phyloP scores from a whole-genome alignment of 2,797 vertebrate species.

The Pseudochromis fuscus region DNA sequence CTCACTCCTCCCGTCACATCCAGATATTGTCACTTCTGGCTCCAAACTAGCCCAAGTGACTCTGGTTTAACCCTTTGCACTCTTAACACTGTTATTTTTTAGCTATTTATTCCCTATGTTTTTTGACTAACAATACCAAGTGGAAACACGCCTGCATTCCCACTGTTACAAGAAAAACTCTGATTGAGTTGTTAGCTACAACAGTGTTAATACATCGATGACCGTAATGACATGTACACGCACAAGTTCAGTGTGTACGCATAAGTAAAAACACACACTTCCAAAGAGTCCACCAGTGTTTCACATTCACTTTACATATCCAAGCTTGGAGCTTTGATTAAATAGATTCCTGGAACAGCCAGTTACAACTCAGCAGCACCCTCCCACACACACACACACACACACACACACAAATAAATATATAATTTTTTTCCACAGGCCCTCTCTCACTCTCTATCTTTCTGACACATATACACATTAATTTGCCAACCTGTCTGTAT shows the following conservation, averaged over 20 bases:
- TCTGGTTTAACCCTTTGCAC: too few relatives aligned
- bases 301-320: slow-evolving; percentile 14
- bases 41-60: too few relatives aligned
- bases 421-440: slow-evolving; percentile 10
- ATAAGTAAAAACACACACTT: slow-evolving; percentile 11
- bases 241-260: neutral
- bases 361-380: slow-evolving; percentile 22
- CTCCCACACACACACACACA: slow-evolving; percentile 8
- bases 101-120: neutral
- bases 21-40: too few relatives aligned
- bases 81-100: slow-evolving; percentile 8
- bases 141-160: slow-evolving; percentile 15
- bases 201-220: slow-evolving; percentile 15
- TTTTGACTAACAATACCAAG: slow-evolving; percentile 29
- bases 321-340: slow-evolving; percentile 38
- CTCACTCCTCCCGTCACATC: too few relatives aligned
- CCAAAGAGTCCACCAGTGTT: slow-evolving; percentile 20
- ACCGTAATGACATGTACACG: neutral
- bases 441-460: neutral
- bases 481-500: slow-evolving; percentile 37
- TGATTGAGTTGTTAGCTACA: slow-evolving; percentile 39
- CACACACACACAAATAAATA: too few relatives aligned
- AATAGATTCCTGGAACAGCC: slow-evolving; percentile 34
- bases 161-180: slow-evolving; percentile 35
- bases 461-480: slow-evolving; percentile 33